These are phyloP conservation scores for Ahaetulla prasina DNA, from an alignment of 2,113 vertebrate genomes.

Conservation along the genomic window DNA sequence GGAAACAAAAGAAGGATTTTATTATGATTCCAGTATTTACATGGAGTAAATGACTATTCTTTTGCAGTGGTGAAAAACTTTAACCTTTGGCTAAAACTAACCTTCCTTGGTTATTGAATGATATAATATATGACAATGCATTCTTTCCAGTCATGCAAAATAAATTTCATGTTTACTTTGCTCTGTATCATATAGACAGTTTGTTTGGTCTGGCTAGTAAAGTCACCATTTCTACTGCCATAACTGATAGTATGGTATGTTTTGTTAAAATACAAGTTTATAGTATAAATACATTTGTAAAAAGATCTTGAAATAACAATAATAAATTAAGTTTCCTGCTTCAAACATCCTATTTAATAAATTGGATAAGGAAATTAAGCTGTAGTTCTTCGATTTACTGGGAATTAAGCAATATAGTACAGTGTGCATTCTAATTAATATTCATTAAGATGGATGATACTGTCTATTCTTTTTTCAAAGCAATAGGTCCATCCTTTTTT, in stretches of 20 bases:
- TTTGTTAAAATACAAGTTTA: conserved; percentile 45
- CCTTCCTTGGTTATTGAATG: neutral
- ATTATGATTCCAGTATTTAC: neutral
- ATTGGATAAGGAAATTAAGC: conserved; percentile 8
- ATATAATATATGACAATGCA: neutral
- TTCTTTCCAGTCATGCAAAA: neutral
- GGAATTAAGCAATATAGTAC: conserved; percentile 24
- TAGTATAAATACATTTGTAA: conserved; percentile 10
- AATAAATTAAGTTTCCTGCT: conserved; percentile 48
- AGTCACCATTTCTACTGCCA: conserved; percentile 32
- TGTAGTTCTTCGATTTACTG: neutral
- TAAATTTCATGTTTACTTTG: neutral
- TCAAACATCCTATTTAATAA: conserved; percentile 35
- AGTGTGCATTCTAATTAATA: conserved; percentile 24
- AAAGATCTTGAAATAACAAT: neutral
- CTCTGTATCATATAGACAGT: conserved; percentile 21
- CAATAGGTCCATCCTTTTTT: conserved; percentile 6
- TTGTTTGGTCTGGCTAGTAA: conserved; percentile 33
- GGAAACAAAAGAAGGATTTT: neutral
- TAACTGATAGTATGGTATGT: conserved; percentile 2
- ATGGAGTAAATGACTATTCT: neutral
- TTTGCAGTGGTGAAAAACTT: conserved; percentile 1
- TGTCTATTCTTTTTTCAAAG: conserved; percentile 11
- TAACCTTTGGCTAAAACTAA: neutral
- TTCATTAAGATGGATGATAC: conserved; percentile 29